Evolutionary conservation across 2,113 vertebrate species (phyloP), one percentile per base, ranked within the genome.

Genomic region (Bambusicola thoracicus): DNA sequence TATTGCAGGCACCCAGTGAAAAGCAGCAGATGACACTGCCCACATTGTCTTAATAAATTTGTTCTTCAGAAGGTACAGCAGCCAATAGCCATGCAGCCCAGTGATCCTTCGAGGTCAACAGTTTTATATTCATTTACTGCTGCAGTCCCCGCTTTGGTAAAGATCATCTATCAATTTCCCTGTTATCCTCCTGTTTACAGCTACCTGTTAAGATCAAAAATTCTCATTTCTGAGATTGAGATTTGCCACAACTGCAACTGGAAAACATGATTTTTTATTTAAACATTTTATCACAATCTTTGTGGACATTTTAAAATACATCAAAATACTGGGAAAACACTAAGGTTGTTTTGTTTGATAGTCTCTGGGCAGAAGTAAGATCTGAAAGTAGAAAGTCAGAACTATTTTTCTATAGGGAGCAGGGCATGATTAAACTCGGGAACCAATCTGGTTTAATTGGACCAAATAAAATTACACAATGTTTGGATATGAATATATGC

Each of bases 331-430:
- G 30, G 19, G 36, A 49, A 82, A 92, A 58, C 3, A 11, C 12
- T 27, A 88, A 48, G 20, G 22, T 90, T 56, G 32, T 85, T 83
- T 85, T 77, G 8, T 55, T 80, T 51, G 1, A 49, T 66, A 68
- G 67, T 91, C 34, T 70, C 32, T 58, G 51, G 25, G 19, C 46
- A 65, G 43, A 90, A 75, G 22, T 1, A 3, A 82, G 67, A 78
- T 61, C 62, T 89, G 43, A 92, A 92, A 91, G 59, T 46, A 44
- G 89, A 91, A 93, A 88, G 67, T 46, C 27, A 29, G 24, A 87
- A 48, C 14, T 30, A 13, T 65, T 89, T 87, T 49, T 90, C 48
- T 68, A 32, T n/a, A 81, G 43, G 25, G 83, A 56, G 6, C 12
- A 75, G 8, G 7, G 15, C 8, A 15, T 25, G 21, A 73, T 24